Conservation (phyloP, 2,113 vertebrate genomes). For the Macaca fascicularis region T2T-MFA8v1.1 NC_088388.1:3472001-3472500, state of each 20-base stretch:
- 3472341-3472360: fast-evolving
- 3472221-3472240: neutral
- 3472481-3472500: too few species aligned
- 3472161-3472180: neutral
- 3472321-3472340: neutral
- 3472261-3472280: too few species aligned
- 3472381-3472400: neutral
- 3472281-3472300: neutral
- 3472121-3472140: neutral
- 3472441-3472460: fast-evolving
- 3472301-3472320: neutral
- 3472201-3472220: neutral
- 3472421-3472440: too few species aligned
- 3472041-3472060: neutral
- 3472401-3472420: neutral
- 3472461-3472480: neutral
- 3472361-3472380: neutral
- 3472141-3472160: neutral
- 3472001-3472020: neutral
- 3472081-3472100: too few species aligned
- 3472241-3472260: too few species aligned
- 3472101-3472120: neutral
- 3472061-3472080: neutral
- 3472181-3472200: neutral
- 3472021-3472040: neutral